These are phyloP conservation scores for Xestia sexstrigata DNA, from an alignment of 2,888 invertebrate species.

Conservation along the genomic window DNA sequence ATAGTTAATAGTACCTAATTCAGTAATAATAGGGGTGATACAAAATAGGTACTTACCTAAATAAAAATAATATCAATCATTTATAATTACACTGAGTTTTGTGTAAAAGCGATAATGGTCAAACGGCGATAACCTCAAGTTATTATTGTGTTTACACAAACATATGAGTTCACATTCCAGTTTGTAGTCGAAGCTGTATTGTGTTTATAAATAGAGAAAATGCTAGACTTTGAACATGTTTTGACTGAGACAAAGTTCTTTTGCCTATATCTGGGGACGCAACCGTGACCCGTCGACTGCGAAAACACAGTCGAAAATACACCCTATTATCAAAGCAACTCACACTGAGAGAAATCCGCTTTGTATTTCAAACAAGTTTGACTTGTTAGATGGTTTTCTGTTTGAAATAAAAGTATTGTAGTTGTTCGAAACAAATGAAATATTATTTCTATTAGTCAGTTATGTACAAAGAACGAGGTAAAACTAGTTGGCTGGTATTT, in stretches of 20 bases:
- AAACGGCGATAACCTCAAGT: constrained; percentile 35
- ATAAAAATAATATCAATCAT: constrained; percentile 5
- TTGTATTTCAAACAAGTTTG: too few relatives aligned
- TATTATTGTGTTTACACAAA: constrained; percentile 27
- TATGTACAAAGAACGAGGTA: too few relatives aligned
- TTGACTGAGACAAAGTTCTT: background rate
- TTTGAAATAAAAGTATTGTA: too few relatives aligned
- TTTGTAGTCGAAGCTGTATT: background rate
- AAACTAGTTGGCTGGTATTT: too few relatives aligned
- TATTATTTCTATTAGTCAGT: too few relatives aligned
- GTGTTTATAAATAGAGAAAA: constrained; percentile 22
- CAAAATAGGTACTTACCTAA: constrained; percentile 12
- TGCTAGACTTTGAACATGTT: constrained; percentile 20
- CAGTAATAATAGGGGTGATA: background rate
- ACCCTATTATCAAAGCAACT: background rate
- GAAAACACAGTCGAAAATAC: background rate
- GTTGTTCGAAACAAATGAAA: too few relatives aligned
- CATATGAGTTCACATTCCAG: constrained; percentile 13
- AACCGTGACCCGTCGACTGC: background rate
- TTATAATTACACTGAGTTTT: constrained; percentile 18
- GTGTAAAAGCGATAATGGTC: constrained; percentile 23
- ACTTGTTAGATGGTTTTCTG: too few relatives aligned
- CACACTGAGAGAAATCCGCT: too few relatives aligned
- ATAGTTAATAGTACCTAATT: background rate
- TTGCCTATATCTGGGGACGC: background rate